A percentile compares a stretch with the other conserved stretches of the same genome.
Conservation (phyloP, 2,888 invertebrate species). For the Lomographa bimaculata region DNA sequence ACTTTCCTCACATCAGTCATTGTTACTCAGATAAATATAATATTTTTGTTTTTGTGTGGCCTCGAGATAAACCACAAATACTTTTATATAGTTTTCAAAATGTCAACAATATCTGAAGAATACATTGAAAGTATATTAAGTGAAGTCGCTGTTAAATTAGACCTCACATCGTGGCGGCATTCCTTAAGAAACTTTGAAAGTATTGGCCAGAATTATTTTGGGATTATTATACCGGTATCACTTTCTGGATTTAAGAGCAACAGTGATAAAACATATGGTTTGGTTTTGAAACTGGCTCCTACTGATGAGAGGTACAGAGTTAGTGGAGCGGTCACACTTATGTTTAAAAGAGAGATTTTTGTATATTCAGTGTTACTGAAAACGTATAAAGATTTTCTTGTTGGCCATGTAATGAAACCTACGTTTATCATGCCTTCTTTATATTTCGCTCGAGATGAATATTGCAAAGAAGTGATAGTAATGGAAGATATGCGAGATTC, state of each 20-base stretch:
- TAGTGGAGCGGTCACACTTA: conserved; percentile 64
- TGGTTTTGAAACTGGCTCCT: conserved; percentile 70
- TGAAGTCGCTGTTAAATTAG: conserved; percentile 8
- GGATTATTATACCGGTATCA: conserved; percentile 59
- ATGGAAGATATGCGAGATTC: conserved; percentile 61
- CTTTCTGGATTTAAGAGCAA: conserved; percentile 42
- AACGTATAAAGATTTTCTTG: conserved; percentile 49
- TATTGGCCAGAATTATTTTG: conserved; percentile 73
- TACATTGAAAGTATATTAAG: conserved; percentile 11
- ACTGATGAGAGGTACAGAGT: conserved; percentile 64
- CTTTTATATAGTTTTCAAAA: too few relatives aligned
- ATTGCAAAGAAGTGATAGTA: conserved; percentile 63
- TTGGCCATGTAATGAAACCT: neutral
- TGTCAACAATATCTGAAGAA: conserved; percentile 7
- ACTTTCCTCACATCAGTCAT: too few relatives aligned
- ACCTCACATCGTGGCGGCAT: conserved; percentile 39
- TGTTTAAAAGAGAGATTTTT: conserved; percentile 67
- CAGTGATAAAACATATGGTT: conserved; percentile 23
- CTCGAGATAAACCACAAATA: too few relatives aligned
- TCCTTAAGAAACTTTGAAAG: conserved; percentile 48
- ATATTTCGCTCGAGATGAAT: conserved; percentile 55
- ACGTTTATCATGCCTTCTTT: conserved; percentile 54
- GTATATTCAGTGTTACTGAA: conserved; percentile 56
- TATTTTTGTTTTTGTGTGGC: too few relatives aligned
- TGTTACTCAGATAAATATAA: too few relatives aligned